Base-by-base conservation (phyloP, 2,888 invertebrate genomes). In the Chrysolina americana region DNA sequence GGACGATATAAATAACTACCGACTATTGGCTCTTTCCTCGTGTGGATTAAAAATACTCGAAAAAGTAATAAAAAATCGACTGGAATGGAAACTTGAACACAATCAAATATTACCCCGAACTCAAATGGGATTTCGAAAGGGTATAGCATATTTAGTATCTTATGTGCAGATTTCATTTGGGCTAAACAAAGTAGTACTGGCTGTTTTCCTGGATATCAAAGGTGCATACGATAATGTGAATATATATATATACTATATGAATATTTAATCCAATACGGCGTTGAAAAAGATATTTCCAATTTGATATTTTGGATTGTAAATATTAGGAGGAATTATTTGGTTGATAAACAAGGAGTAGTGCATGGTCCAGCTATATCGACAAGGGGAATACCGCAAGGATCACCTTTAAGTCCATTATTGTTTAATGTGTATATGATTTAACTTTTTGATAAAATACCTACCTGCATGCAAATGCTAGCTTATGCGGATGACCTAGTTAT, bases 401-500 rank as follows among this genome's bases (percentile, higher is more conserved):
- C 53, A 11, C 13, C 53, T 2, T 21, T 21, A 21, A 23, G 53
- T 13, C 53, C 17, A 66, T 13, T 13, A 17, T 17, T 64, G 70
- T 73, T 73, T 13, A 75, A 75, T 23, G 19, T 75, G 13, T 69
- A 75, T 36, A 63, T 64, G 21, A 1, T 3, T 0, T 62, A 28
- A 10, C 21, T 75, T 2, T 68, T 36, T 36, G n/a, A 75, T 21
- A 10, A 19, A 23, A 56, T 44, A n/a, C 56, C 47, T 15, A n/a
- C 28, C 21, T 41, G 62, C 13, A 17, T 17, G 8, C 44, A 59
- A 71, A 0, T n/a, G n/a, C 56, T 63, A 41, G 17, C 41, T 63
- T 73, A 62, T 62, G 73, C 73, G 15, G 73, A 73, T 44, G 72
- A 75, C n/a, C 8, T 68, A 13, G 53, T 65, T 8, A 2, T 75